Evolutionary conservation across 1,140 invertebrate species (phyloP).

Genomic region (Colletes gigas): DNA sequence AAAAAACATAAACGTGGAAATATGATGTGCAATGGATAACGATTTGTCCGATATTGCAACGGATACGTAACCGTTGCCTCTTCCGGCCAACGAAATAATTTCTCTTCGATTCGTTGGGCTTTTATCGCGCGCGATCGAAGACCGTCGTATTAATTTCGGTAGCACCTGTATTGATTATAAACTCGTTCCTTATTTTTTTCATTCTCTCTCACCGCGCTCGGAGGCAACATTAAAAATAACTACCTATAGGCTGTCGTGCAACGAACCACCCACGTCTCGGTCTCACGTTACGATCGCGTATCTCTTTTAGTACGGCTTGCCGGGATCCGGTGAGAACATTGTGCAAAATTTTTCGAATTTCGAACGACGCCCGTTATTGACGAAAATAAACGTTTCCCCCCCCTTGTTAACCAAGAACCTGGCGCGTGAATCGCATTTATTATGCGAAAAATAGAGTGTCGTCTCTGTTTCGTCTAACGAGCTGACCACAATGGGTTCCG

Average conservation of each 20-base stretch:
- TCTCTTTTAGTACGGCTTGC: conserved; percentile 55
- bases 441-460: conserved; percentile 44
- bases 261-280: conserved; percentile 57
- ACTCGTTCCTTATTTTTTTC: conserved; percentile 26
- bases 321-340: conserved; percentile 17
- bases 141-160: conserved; percentile 24
- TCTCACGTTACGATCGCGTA: conserved; percentile 64
- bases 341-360: conserved; percentile 46
- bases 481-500: not conserved
- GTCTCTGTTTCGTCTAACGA: not conserved
- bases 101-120: not conserved
- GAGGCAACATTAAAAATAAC: conserved; percentile 65
- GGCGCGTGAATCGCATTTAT: conserved; percentile 44
- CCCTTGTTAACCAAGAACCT: conserved; percentile 25
- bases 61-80: not conserved
- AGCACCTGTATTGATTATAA: conserved; percentile 42
- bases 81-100: conserved; percentile 17
- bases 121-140: conserved; percentile 18
- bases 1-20: too few relatives aligned
- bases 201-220: conserved; percentile 11
- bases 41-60: too few relatives aligned
- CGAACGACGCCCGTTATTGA: conserved; percentile 36
- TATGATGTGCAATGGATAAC: too few relatives aligned
- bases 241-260: conserved; percentile 48
- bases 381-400: conserved; percentile 47